A percentile compares a stretch with the other conserved stretches of the same genome.
phyloP scores from a whole-genome alignment of 1,140 invertebrate genomes.

The Daktulosphaira vitifoliae region DNA sequence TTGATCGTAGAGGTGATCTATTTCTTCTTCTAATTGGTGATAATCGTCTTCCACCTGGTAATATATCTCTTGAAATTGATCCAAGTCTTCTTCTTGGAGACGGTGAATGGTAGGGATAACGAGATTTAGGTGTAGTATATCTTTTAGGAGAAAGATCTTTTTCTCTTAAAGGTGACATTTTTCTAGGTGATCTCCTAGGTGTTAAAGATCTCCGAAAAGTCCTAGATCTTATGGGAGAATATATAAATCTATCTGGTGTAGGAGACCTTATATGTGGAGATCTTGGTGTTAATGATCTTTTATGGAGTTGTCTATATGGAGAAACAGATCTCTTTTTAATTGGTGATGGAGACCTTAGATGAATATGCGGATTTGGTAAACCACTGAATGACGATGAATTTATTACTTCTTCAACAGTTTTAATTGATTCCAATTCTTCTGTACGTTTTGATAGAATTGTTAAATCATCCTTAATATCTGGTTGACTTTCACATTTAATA shows the following conservation, averaged over 20 bases:
- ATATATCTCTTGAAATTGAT: conserved; percentile 7
- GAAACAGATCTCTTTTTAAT: conserved; percentile 10
- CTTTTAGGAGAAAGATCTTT: conserved; percentile 19
- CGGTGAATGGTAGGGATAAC: conserved; percentile 10
- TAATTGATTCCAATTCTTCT: conserved; percentile 23
- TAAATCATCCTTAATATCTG: not conserved
- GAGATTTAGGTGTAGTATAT: conserved; percentile 12
- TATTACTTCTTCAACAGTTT: conserved; percentile 24
- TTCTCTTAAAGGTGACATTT: not conserved
- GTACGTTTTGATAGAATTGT: not conserved
- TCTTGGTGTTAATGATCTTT: conserved; percentile 5
- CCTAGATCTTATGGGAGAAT: conserved; percentile 2
- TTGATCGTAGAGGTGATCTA: not conserved
- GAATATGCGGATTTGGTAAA: not conserved
- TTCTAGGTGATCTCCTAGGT: conserved; percentile 7
- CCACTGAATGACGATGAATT: not conserved
- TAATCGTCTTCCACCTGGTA: not conserved
- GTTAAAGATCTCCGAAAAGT: conserved; percentile 4
- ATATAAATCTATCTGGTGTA: conserved; percentile 13
- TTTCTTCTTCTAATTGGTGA: conserved; percentile 17
- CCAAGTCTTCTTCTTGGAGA: conserved; percentile 18
- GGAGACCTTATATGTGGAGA: conserved; percentile 21
- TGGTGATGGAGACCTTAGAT: conserved; percentile 7
- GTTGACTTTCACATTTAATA: conserved; percentile 4
- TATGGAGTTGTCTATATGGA: conserved; percentile 19